Percentiles rank a stretch among this genome's conserved stretches.
These are phyloP conservation scores for Formica selysi DNA, from an alignment of 1,140 invertebrate genomes.

Conservation along the genomic window DNA sequence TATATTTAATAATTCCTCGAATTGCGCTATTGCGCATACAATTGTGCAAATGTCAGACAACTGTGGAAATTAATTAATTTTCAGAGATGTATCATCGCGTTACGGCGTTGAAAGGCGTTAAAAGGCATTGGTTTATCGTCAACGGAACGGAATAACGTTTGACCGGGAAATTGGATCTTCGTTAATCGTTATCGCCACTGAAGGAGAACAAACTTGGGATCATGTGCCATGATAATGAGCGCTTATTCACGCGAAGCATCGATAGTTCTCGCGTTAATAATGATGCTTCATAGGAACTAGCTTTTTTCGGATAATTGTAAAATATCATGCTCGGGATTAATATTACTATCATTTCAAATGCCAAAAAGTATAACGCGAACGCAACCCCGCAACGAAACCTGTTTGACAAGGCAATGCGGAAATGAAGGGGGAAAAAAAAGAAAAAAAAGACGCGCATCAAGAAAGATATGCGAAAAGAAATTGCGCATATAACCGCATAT, in stretches of 20 bases:
- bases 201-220: conserved; percentile 67
- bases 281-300: neutral
- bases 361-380: neutral
- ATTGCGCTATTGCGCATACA: too few relatives aligned
- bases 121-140: conserved; percentile 14
- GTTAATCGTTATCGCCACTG: conserved; percentile 65
- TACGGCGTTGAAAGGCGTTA: neutral
- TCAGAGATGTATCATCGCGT: too few relatives aligned
- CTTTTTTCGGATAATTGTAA: neutral
- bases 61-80: too few relatives aligned
- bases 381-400: neutral
- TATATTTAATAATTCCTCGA: too few relatives aligned
- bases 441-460: neutral
- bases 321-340: neutral
- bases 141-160: conserved; percentile 53
- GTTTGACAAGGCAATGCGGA: neutral
- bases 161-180: conserved; percentile 68
- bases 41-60: too few relatives aligned
- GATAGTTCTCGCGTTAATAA: neutral
- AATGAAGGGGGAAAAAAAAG: too few relatives aligned
- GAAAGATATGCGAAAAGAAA: neutral
- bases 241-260: neutral
- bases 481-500: neutral
- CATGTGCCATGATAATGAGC: conserved; percentile 51
- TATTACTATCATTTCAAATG: neutral